A percentile compares a stretch with the other conserved stretches of the same genome.
Evolutionary conservation across 2,888 invertebrate species (phyloP).

Genomic region (Apeira syringaria): DNA sequence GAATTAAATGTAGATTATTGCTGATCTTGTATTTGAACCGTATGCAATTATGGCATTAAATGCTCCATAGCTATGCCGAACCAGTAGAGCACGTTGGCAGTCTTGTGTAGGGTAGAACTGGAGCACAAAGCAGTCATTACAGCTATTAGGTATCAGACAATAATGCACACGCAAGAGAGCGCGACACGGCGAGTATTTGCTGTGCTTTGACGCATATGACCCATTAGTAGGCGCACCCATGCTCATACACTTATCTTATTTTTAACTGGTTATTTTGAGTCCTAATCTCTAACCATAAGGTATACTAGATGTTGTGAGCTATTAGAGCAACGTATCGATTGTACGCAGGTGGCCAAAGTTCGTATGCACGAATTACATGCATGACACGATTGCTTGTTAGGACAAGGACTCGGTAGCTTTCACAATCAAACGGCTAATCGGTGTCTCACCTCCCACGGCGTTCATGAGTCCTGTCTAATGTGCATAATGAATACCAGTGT

Average conservation of each 20-base stretch:
- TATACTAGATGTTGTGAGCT: neutral
- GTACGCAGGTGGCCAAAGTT: slow-evolving; percentile 18
- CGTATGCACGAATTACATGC: slow-evolving; percentile 16
- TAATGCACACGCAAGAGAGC: slow-evolving; percentile 32
- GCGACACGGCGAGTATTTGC: slow-evolving; percentile 27
- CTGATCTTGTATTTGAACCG: neutral
- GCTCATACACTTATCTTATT: neutral
- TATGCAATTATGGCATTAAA: neutral
- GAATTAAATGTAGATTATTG: neutral
- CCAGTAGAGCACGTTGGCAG: neutral
- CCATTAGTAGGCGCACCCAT: slow-evolving; percentile 30
- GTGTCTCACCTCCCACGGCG: slow-evolving; percentile 11
- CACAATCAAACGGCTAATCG: slow-evolving; percentile 21
- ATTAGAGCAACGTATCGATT: slow-evolving; percentile 1
- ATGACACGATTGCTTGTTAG: slow-evolving; percentile 23
- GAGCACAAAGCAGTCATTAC: slow-evolving; percentile 13
- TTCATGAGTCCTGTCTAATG: slow-evolving; percentile 7
- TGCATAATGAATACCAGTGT: slow-evolving; percentile 6
- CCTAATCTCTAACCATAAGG: neutral
- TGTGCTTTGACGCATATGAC: slow-evolving; percentile 13
- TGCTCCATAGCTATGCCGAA: neutral
- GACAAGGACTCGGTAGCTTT: slow-evolving; percentile 29
- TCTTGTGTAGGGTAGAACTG: slow-evolving; percentile 14
- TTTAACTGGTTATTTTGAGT: neutral
- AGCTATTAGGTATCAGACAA: slow-evolving; percentile 14